Percentiles rank a stretch among this genome's conserved stretches.
These are phyloP conservation scores for Stegostoma tigrinum DNA, from an alignment of 2,113 vertebrate species.

Conservation along the genomic window DNA sequence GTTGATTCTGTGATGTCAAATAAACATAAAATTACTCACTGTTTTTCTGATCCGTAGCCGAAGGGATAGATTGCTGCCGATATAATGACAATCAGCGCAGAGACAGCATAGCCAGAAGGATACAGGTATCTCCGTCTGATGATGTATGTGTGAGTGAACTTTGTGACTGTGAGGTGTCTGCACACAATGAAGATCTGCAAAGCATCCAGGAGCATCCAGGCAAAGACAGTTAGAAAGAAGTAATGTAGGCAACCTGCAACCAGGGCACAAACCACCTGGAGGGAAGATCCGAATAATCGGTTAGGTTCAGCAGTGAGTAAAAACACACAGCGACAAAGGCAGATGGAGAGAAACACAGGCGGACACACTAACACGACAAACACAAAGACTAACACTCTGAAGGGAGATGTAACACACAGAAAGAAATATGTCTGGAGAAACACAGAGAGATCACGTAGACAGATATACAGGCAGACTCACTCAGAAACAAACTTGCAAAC, in stretches of 20 bases:
- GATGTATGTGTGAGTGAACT: neutral
- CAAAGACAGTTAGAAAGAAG: neutral
- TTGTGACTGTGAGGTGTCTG: neutral
- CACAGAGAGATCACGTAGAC: neutral
- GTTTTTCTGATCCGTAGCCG: neutral
- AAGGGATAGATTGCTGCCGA: neutral
- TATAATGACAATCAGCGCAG: neutral
- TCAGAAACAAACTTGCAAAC: neutral
- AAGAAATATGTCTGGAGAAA: neutral
- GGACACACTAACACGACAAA: neutral
- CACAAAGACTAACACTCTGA: neutral
- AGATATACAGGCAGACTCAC: neutral
- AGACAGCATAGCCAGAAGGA: neutral
- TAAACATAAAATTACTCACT: neutral
- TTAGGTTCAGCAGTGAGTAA: neutral
- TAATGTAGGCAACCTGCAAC: neutral
- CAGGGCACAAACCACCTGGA: neutral
- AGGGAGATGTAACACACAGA: neutral
- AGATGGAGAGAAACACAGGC: neutral
- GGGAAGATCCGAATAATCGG: neutral
- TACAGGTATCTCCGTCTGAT: neutral
- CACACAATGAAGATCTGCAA: neutral
- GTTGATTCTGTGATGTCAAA: neutral
- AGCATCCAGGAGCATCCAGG: neutral
- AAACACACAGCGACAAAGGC: neutral